phyloP scores from a whole-genome alignment of 1,140 invertebrate genomes.

The Grapholita molesta region DNA sequence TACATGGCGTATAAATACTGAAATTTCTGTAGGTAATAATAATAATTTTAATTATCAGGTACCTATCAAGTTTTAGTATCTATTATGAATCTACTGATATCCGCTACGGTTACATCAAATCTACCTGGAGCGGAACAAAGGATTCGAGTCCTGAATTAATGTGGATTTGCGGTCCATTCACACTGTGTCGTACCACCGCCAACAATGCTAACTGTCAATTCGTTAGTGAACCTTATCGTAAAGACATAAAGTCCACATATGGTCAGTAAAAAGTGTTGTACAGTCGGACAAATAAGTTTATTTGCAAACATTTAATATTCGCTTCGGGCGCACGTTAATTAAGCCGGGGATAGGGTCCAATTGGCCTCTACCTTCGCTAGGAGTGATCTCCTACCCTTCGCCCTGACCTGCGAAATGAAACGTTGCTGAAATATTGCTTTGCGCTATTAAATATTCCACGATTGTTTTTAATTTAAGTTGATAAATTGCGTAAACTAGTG shows the following conservation, averaged over 20 bases:
- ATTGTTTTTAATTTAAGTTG: background rate
- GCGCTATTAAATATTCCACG: background rate
- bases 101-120: background rate
- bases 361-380: conserved; percentile 8
- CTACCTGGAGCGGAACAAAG: conserved; percentile 12
- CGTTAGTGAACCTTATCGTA: too few relatives aligned
- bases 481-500: background rate
- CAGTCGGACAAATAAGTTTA: conserved; percentile 56
- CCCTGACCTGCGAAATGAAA: conserved; percentile 17
- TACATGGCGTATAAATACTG: too few relatives aligned
- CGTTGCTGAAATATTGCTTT: conserved; percentile 8
- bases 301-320: conserved; percentile 66
- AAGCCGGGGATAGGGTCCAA: conserved; percentile 38
- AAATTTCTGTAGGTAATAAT: background rate
- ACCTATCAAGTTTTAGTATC: background rate
- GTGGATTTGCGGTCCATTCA: conserved; percentile 30
- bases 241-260: too few relatives aligned
- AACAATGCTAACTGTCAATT: too few relatives aligned
- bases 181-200: conserved; percentile 37
- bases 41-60: background rate
- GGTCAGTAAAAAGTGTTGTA: too few relatives aligned
- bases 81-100: background rate
- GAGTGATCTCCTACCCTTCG: conserved; percentile 21
- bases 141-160: conserved; percentile 32
- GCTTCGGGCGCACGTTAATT: conserved; percentile 55